Evolutionary conservation across 2,797 vertebrate species (phyloP).

Genomic region (Sebastes trivittatus): DNA sequence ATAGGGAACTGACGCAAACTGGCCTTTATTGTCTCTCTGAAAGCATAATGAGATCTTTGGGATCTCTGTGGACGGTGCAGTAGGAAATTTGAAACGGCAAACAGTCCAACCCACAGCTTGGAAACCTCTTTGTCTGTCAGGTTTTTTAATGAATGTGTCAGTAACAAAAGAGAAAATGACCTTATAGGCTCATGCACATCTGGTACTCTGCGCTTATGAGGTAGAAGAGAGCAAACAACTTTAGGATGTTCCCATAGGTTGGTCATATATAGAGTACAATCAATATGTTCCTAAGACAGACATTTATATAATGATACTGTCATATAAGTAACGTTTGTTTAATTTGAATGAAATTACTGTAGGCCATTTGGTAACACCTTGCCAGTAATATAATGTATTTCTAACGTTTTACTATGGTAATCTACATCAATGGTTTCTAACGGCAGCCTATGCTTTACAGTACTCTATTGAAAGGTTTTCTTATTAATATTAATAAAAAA

Average conservation of each 20-base stretch:
- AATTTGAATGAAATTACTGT: background rate
- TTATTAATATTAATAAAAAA: too few species aligned
- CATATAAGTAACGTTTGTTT: background rate
- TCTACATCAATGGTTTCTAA: too few species aligned
- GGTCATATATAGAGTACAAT: background rate
- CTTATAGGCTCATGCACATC: background rate
- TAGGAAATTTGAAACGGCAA: conserved; percentile 67
- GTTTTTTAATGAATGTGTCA: conserved; percentile 43
- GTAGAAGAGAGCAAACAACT: conserved; percentile 19
- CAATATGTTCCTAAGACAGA: background rate
- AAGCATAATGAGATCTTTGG: conserved; percentile 59
- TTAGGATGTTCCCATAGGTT: background rate
- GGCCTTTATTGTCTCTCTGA: conserved; percentile 63
- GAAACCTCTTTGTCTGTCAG: conserved; percentile 33
- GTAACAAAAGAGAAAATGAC: conserved; percentile 45
- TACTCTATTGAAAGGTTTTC: too few species aligned
- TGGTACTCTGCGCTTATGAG: background rate
- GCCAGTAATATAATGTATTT: too few species aligned
- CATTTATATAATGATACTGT: background rate
- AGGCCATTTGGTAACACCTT: background rate
- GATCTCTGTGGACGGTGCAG: conserved; percentile 19
- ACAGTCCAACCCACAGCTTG: conserved; percentile 29
- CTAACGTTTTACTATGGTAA: rapidly evolving
- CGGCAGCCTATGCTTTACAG: too few species aligned
- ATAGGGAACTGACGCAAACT: conserved; percentile 64